phyloP scores from a whole-genome alignment of 2,797 vertebrate genomes.

The Pteropus rufus region DNA sequence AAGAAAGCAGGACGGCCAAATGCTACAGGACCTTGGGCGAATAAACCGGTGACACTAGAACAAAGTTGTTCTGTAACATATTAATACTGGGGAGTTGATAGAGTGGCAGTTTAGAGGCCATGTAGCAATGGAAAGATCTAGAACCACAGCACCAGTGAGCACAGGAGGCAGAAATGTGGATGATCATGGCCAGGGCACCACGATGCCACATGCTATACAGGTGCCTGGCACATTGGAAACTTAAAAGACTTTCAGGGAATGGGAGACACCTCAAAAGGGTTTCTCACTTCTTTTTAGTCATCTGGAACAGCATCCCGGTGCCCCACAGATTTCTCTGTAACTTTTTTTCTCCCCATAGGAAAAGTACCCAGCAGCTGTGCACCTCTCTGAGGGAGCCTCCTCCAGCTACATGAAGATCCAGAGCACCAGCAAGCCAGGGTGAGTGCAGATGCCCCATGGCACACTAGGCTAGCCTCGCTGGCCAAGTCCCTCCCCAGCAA shows the following conservation, averaged over 20 bases:
- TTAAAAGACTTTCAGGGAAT: not conserved
- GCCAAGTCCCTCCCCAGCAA: not conserved
- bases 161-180: not conserved
- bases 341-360: conserved; percentile 78
- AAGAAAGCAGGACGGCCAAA: not conserved
- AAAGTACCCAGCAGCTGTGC: conserved; percentile 86
- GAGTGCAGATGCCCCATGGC: conserved; percentile 49
- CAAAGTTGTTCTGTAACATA: not conserved
- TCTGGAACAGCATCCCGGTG: not conserved
- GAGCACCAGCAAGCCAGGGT: conserved; percentile 85
- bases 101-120: not conserved
- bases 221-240: not conserved
- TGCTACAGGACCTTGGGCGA: not conserved
- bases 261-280: too few species aligned
- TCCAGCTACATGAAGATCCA: conserved; percentile 86
- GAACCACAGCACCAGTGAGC: not conserved
- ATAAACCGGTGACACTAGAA: not conserved
- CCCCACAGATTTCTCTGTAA: not conserved
- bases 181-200: not conserved
- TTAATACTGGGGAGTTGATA: not conserved
- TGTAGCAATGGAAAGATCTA: not conserved
- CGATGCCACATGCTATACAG: not conserved
- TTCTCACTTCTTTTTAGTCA: not conserved
- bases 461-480: not conserved
- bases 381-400: conserved; percentile 85